phyloP scores from a whole-genome alignment of 2,113 vertebrate species.

The Rallus limicola region DNA sequence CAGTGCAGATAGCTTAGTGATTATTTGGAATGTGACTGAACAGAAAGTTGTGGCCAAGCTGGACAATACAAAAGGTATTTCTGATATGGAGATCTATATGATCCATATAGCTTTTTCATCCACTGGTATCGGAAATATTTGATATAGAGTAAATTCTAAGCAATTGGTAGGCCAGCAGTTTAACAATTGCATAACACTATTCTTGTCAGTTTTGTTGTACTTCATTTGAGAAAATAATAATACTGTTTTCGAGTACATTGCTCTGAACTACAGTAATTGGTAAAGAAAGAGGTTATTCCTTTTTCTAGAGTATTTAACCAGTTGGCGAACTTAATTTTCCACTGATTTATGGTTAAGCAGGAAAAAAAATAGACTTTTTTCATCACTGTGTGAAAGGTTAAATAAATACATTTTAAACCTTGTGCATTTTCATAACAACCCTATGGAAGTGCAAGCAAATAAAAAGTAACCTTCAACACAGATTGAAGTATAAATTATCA shows the following conservation, averaged over 20 bases:
- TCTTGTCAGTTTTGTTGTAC: neutral
- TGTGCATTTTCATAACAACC: neutral
- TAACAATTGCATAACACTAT: neutral
- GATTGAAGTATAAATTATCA: neutral
- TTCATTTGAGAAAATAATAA: neutral
- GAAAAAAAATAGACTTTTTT: neutral
- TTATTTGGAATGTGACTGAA: constrained; percentile 95
- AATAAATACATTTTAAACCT: neutral
- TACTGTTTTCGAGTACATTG: neutral
- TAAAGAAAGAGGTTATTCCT: neutral
- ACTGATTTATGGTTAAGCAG: neutral
- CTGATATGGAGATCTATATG: neutral
- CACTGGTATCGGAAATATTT: neutral
- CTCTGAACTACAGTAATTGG: neutral
- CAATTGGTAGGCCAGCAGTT: neutral
- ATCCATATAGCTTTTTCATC: neutral
- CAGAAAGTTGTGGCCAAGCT: constrained; percentile 90
- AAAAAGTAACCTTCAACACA: neutral
- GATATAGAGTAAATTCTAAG: neutral
- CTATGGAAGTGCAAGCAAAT: neutral
- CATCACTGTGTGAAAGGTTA: neutral
- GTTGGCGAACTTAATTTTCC: neutral
- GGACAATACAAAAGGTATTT: constrained; percentile 91
- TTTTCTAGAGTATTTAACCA: neutral
- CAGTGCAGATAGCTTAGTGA: constrained; percentile 90